Conservation (phyloP, 1,140 invertebrate species). For the Drosophila persimilis region DNA sequence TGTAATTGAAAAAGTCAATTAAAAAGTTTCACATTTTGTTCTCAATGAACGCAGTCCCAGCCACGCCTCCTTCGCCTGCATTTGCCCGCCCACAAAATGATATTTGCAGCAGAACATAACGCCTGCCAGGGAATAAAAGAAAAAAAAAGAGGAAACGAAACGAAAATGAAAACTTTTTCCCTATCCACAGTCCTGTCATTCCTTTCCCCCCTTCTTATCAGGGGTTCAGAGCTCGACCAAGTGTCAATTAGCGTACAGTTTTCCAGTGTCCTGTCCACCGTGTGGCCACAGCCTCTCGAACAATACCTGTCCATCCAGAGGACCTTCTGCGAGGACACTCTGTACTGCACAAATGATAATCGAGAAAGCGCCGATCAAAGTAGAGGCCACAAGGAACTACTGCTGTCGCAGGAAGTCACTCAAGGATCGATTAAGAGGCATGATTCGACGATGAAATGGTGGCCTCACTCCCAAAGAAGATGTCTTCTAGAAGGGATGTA, state of each 20-base stretch:
- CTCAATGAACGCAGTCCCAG: conserved; percentile 46
- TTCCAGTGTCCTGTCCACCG: conserved; percentile 2
- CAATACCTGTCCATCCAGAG: too few relatives aligned
- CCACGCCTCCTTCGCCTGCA: background rate
- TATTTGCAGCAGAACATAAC: conserved; percentile 43
- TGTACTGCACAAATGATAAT: background rate
- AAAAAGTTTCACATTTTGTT: conserved; percentile 76
- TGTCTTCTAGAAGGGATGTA: too few relatives aligned
- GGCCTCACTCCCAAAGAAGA: too few relatives aligned
- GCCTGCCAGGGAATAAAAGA: conserved; percentile 21
- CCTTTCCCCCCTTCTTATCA: background rate
- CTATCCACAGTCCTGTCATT: background rate
- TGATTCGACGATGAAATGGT: too few relatives aligned
- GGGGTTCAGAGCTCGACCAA: conserved; percentile 22
- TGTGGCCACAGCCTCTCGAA: too few relatives aligned
- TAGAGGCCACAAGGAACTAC: too few relatives aligned
- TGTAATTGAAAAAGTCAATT: conserved; percentile 82
- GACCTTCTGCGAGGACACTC: background rate
- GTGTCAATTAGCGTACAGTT: conserved; percentile 57
- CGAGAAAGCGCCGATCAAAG: background rate
- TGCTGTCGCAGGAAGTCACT: too few relatives aligned
- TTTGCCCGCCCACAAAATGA: conserved; percentile 4
- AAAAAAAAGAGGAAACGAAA: conserved; percentile 14
- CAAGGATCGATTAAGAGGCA: too few relatives aligned
- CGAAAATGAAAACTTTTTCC: conserved; percentile 25